Percentiles rank a stretch among this genome's conserved stretches.
phyloP scores from a whole-genome alignment of 2,797 vertebrate species.

The Ctenopoma multispine region DNA sequence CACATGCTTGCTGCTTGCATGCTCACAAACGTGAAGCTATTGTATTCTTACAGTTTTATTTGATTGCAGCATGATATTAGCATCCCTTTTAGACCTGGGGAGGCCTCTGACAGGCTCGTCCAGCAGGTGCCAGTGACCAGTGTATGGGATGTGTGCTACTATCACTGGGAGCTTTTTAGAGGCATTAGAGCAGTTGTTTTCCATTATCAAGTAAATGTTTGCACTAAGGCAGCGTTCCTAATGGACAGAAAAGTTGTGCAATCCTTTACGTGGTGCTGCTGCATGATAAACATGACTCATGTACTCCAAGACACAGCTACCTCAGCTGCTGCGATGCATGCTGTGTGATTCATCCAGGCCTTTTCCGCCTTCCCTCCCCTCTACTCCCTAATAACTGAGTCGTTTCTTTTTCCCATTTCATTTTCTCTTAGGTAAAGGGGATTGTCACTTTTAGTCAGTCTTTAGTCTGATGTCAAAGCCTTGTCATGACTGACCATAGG shows the following conservation, averaged over 20 bases:
- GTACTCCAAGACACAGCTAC: conserved; percentile 79
- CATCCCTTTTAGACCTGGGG: background rate
- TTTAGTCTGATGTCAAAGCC: conserved; percentile 68
- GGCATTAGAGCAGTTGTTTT: conserved; percentile 61
- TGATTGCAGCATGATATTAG: background rate
- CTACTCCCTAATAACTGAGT: conserved; percentile 42
- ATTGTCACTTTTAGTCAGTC: conserved; percentile 74
- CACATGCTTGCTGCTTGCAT: conserved; percentile 25
- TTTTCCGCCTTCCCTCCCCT: conserved; percentile 40
- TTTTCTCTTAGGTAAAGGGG: conserved; percentile 69
- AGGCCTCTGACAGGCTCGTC: conserved; percentile 1
- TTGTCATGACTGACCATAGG: conserved; percentile 62
- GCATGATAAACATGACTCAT: conserved; percentile 85
- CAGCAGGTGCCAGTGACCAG: conserved; percentile 28
- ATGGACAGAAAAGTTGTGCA: conserved; percentile 74
- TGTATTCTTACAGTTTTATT: background rate
- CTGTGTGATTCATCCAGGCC: conserved; percentile 80
- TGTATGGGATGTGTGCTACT: conserved; percentile 22
- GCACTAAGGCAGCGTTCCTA: conserved; percentile 63
- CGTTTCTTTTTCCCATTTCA: conserved; percentile 53
- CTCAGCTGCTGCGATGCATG: conserved; percentile 71
- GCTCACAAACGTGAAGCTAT: background rate
- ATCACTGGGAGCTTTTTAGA: conserved; percentile 48
- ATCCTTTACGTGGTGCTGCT: conserved; percentile 66
- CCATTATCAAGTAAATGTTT: conserved; percentile 77